phyloP scores from a whole-genome alignment of 2,113 vertebrate species.

The Lipophrys pholis region DNA sequence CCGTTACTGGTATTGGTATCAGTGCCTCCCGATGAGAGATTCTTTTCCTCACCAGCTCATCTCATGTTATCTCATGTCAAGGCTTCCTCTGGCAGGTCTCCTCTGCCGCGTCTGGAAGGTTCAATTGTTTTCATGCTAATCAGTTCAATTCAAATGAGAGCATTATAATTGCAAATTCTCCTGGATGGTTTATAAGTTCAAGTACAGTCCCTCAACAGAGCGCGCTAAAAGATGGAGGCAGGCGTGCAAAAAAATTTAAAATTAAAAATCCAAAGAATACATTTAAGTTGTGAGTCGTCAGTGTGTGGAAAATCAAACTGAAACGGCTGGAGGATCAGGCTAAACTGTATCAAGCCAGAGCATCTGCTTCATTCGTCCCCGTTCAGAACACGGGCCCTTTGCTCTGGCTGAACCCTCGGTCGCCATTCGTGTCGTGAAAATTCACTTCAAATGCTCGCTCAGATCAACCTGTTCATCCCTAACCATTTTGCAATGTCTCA shows the following conservation, averaged over 20 bases:
- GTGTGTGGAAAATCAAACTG: slow-evolving; percentile 4
- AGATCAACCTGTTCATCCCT: slow-evolving; percentile 67
- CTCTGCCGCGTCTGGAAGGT: slow-evolving; percentile 85
- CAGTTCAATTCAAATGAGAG: slow-evolving; percentile 87
- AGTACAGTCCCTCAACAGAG: slow-evolving; percentile 64
- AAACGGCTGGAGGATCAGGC: slow-evolving; percentile 10
- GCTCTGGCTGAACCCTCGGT: slow-evolving; percentile 50
- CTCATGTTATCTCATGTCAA: slow-evolving; percentile 28
- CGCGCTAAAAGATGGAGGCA: slow-evolving; percentile 48
- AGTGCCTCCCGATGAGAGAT: too few relatives aligned
- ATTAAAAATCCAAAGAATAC: not conserved
- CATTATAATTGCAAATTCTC: slow-evolving; percentile 88
- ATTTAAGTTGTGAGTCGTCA: not conserved
- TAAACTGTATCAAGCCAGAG: slow-evolving; percentile 23
- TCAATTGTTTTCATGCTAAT: slow-evolving; percentile 86
- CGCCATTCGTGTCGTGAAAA: slow-evolving; percentile 54
- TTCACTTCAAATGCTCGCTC: slow-evolving; percentile 63
- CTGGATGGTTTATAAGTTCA: slow-evolving; percentile 81
- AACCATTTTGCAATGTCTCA: slow-evolving; percentile 62
- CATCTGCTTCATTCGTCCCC: slow-evolving; percentile 27
- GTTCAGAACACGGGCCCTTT: slow-evolving; percentile 39
- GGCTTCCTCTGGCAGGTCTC: slow-evolving; percentile 84
- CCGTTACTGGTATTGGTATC: too few relatives aligned
- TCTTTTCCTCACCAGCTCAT: too few relatives aligned
- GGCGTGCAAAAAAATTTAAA: slow-evolving; percentile 24